These are phyloP conservation scores for Athetis lepigone DNA, from an alignment of 2,888 invertebrate species.

Conservation along the genomic window DNA sequence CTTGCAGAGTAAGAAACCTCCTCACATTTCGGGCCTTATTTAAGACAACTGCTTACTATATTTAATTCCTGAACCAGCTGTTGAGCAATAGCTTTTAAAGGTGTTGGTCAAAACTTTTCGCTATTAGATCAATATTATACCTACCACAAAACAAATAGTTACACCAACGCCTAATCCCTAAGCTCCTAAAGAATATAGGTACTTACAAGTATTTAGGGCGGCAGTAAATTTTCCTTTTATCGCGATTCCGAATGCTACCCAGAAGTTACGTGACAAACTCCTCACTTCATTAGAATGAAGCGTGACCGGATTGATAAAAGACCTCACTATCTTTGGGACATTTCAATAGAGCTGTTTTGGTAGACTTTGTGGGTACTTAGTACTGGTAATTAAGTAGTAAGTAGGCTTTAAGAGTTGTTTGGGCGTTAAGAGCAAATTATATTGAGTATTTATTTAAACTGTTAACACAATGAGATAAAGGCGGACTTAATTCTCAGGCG, in stretches of 20 bases:
- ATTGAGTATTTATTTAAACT: too few species aligned
- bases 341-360: constrained; percentile 71
- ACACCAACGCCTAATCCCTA: constrained; percentile 45
- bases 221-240: constrained; percentile 85
- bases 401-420: not conserved
- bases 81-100: too few species aligned
- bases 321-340: constrained; percentile 68
- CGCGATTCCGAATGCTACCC: constrained; percentile 84
- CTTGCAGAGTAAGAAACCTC: too few species aligned
- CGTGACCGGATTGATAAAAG: constrained; percentile 84
- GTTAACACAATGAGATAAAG: too few species aligned
- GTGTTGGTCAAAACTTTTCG: too few species aligned
- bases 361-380: constrained; percentile 52
- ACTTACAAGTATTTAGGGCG: constrained; percentile 75
- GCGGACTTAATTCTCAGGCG: too few species aligned
- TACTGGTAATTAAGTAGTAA: constrained; percentile 21
- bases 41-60: too few species aligned
- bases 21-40: too few species aligned
- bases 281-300: constrained; percentile 83
- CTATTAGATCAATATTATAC: too few species aligned
- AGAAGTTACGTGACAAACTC: constrained; percentile 84
- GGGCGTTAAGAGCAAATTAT: not conserved
- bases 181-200: constrained; percentile 58
- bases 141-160: constrained; percentile 1
- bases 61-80: too few species aligned